Percentiles rank a stretch among this genome's conserved stretches.
Evolutionary conservation across 2,888 invertebrate genomes (phyloP).

Genomic region (Pheosia tremula): DNA sequence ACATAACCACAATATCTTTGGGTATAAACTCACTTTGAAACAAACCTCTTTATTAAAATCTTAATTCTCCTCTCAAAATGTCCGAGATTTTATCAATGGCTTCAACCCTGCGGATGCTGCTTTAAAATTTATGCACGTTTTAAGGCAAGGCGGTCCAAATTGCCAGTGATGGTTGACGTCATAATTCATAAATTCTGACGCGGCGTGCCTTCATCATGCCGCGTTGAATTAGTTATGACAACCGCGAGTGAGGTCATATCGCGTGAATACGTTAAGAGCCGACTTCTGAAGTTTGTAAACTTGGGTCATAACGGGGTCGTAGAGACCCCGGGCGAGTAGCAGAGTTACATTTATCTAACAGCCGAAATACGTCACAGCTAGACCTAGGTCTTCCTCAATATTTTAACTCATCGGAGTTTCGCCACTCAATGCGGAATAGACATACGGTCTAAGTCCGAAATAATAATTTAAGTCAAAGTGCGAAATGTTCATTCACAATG

Average conservation of each 20-base stretch:
- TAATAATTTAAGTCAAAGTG: too few relatives aligned
- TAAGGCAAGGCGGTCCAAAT: slow-evolving; percentile 37
- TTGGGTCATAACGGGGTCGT: neutral
- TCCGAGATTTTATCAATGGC: slow-evolving; percentile 31
- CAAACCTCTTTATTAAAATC: slow-evolving; percentile 9
- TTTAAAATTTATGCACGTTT: slow-evolving; percentile 41
- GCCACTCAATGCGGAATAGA: too few relatives aligned
- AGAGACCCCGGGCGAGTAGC: neutral
- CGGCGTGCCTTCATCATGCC: slow-evolving; percentile 47
- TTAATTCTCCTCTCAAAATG: slow-evolving; percentile 14
- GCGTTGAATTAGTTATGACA: slow-evolving; percentile 50
- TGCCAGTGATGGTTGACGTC: slow-evolving; percentile 45
- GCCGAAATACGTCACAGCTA: too few relatives aligned
- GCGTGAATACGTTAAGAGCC: slow-evolving; percentile 36
- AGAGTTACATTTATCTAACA: neutral
- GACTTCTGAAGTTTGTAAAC: neutral
- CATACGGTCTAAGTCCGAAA: too few relatives aligned
- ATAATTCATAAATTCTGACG: slow-evolving; percentile 53
- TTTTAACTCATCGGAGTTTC: too few relatives aligned
- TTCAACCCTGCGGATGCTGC: slow-evolving; percentile 17
- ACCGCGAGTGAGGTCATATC: slow-evolving; percentile 35
- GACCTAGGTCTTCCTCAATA: too few relatives aligned
- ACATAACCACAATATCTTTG: neutral
- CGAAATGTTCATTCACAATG: too few relatives aligned
- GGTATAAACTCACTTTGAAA: neutral